Base-by-base conservation (phyloP, 2,113 vertebrate genomes). In the Rana temporaria region DNA sequence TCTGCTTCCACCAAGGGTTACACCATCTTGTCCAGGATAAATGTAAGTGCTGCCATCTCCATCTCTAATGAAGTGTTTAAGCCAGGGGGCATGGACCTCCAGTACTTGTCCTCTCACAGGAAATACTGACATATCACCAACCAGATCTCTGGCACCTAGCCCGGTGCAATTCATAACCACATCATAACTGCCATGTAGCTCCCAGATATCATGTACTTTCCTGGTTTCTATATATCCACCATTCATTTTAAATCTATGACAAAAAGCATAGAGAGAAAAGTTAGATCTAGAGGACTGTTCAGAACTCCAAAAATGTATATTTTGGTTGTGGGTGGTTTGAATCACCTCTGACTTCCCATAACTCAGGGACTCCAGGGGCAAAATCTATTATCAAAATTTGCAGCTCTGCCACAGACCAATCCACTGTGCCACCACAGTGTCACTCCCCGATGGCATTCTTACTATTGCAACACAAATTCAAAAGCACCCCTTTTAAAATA, bases 131-230 rank as follows among this genome's bases (percentile, higher is more conserved):
- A 67, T 0, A 59, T 99, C 97, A 14, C 89, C 90, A 19, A 85
- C 88, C 26, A 99, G 88, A 14, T 82, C 57, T 20, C 57, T 91
- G 84, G 97, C 94, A 64, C 96, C 96, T 7, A 98, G 88, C 64
- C 97, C 97, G 0, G 95, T 57, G 9, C 98, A 99, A 90, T 99
- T 99, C 79, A 98, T 92, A 1, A 98, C 85, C 0, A 98, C 1
- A 19, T 99, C 90, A 0, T 94, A 98, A 68, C 72, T 85, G 0
- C 64, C 48, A 18, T 86, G 87, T 30, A 99, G 90, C 6, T 97
- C 94, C 89, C 95, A 92, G 4, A 98, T 26, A 82, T 92, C 90
- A 83, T 86, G 56, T 17, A 99, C 84, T 86, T 88, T 94, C 78
- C 89, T 94, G 78, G 63, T 84, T 82, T 87, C 84, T 1, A 96